Evolutionary conservation across 2,113 vertebrate species (phyloP).

Genomic region (Neomonachus schauinslandi): DNA sequence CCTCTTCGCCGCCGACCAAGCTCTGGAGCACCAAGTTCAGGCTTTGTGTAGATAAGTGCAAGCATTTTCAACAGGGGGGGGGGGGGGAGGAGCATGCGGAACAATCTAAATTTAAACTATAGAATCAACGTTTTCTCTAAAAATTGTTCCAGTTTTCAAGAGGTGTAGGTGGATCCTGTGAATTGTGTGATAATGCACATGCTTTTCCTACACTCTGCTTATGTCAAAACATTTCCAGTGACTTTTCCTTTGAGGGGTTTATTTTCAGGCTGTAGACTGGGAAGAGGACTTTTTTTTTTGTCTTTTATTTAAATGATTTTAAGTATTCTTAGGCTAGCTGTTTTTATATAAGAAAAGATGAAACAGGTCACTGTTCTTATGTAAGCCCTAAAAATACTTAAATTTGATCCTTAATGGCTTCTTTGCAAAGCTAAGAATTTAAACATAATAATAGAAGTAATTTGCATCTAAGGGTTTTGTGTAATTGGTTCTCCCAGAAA

Average conservation of each 20-base stretch:
- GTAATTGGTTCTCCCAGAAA: background rate
- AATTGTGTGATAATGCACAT: slow-evolving; percentile 36
- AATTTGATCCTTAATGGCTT: background rate
- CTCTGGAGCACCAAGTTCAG: background rate
- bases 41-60: background rate
- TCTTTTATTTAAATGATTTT: background rate
- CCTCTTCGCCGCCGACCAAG: fast-evolving
- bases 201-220: slow-evolving; percentile 61
- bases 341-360: background rate
- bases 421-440: background rate
- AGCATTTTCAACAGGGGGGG: background rate
- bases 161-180: slow-evolving; percentile 73
- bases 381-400: background rate
- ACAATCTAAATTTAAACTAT: slow-evolving; percentile 75
- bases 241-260: slow-evolving; percentile 28
- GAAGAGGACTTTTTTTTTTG: background rate
- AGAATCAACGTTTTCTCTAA: slow-evolving; percentile 70
- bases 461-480: background rate
- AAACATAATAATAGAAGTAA: background rate
- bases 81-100: background rate
- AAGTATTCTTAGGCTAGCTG: background rate
- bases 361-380: background rate
- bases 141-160: slow-evolving; percentile 65
- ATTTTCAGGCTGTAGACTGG: slow-evolving; percentile 49
- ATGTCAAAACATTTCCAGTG: slow-evolving; percentile 74